Conservation (phyloP, 2,888 invertebrate species). For the Philonicus albiceps region DNA sequence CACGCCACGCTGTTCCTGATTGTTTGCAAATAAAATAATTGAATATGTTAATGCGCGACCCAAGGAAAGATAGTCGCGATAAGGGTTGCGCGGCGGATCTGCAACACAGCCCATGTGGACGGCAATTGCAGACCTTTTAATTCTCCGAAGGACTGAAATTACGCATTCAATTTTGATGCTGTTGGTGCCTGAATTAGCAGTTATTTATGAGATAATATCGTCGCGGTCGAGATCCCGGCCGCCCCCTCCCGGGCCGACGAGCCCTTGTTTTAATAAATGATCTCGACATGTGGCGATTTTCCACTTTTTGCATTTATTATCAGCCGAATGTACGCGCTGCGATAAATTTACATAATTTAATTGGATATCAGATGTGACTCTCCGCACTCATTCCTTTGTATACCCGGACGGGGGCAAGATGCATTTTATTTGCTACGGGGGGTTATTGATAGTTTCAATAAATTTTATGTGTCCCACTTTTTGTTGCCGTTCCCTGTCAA, state of each 20-base stretch:
- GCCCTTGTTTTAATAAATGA: conserved; percentile 12
- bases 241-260: not conserved
- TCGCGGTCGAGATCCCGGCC: not conserved
- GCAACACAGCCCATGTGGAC: not conserved
- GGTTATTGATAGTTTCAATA: not conserved
- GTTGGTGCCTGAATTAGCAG: conserved; percentile 27
- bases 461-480: not conserved
- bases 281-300: conserved; percentile 27
- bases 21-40: conserved; percentile 44
- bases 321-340: not conserved
- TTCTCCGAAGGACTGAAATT: conserved; percentile 1
- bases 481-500: not conserved
- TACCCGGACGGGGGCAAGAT: not conserved
- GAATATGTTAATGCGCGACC: conserved; percentile 11
- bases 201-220: conserved; percentile 24
- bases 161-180: conserved; percentile 2
- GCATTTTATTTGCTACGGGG: not conserved
- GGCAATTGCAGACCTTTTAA: conserved; percentile 4
- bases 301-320: conserved; percentile 30
- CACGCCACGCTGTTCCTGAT: conserved; percentile 55
- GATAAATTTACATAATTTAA: conserved; percentile 34
- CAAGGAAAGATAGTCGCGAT: not conserved
- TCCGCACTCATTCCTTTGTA: not conserved
- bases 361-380: not conserved
- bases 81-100: not conserved